Percentiles rank a stretch among this genome's conserved stretches.
Evolutionary conservation across 2,888 invertebrate genomes (phyloP).

Genomic region (Tenthredo mesomela): DNA sequence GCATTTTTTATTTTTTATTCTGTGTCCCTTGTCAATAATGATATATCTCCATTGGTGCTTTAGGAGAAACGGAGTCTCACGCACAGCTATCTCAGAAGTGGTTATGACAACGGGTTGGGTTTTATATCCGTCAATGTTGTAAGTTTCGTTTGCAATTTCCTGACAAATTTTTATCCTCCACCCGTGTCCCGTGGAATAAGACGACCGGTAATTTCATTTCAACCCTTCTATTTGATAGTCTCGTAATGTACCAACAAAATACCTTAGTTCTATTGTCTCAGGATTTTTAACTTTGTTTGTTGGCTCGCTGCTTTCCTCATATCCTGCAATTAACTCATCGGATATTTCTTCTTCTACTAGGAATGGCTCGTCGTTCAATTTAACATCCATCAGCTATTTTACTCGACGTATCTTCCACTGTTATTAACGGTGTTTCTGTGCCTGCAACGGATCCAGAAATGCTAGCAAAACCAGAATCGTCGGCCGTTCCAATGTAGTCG

Average conservation of each 20-base stretch:
- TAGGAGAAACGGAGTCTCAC: slow-evolving; percentile 76
- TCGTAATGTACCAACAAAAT: slow-evolving; percentile 78
- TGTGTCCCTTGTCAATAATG: slow-evolving; percentile 86
- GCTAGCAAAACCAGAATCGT: slow-evolving; percentile 62
- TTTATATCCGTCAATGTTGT: slow-evolving; percentile 67
- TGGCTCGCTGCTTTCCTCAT: background rate
- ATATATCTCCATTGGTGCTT: slow-evolving; percentile 81
- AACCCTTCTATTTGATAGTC: slow-evolving; percentile 81
- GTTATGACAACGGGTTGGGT: slow-evolving; percentile 82
- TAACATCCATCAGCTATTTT: slow-evolving; percentile 1
- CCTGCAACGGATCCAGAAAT: slow-evolving; percentile 58
- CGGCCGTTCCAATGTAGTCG: slow-evolving; percentile 57
- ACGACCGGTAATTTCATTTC: slow-evolving; percentile 82
- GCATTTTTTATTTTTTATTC: slow-evolving; percentile 84
- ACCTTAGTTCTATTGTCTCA: slow-evolving; percentile 60
- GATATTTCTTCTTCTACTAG: slow-evolving; percentile 61
- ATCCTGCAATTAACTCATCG: slow-evolving; percentile 57
- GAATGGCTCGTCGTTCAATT: slow-evolving; percentile 1
- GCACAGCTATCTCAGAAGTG: slow-evolving; percentile 80
- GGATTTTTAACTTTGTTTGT: background rate
- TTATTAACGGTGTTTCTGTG: background rate
- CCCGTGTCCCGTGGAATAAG: slow-evolving; percentile 79
- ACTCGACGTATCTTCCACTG: background rate
- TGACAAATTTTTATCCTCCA: slow-evolving; percentile 69
- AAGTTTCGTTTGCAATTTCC: slow-evolving; percentile 70